Evolutionary conservation across 1,140 invertebrate genomes (phyloP).

Genomic region (Xylocopa sonorina): DNA sequence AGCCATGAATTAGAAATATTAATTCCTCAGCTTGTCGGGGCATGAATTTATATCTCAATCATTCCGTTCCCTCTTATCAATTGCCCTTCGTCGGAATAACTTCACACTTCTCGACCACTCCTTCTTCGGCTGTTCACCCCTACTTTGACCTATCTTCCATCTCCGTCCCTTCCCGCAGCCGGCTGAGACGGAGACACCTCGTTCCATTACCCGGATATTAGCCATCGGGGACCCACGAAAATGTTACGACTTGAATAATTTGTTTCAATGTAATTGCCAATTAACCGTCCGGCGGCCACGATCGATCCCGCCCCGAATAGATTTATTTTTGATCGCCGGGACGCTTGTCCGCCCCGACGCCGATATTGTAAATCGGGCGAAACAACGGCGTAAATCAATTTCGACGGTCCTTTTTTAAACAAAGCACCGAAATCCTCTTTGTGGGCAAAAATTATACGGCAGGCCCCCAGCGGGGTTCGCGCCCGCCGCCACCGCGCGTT

Average conservation of each 20-base stretch:
- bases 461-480: too few species aligned
- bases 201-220: conserved; percentile 81
- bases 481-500: not conserved
- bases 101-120: conserved; percentile 61
- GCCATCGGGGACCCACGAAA: conserved; percentile 80
- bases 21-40: conserved; percentile 63
- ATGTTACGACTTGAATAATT: conserved; percentile 82
- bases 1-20: conserved; percentile 18
- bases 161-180: conserved; percentile 60
- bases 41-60: conserved; percentile 75
- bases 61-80: conserved; percentile 78
- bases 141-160: conserved; percentile 53
- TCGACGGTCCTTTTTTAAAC: not conserved
- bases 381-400: not conserved
- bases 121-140: conserved; percentile 52
- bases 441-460: not conserved
- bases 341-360: not conserved
- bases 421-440: not conserved
- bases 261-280: conserved; percentile 80
- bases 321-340: conserved; percentile 76
- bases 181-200: conserved; percentile 69
- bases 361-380: not conserved
- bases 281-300: conserved; percentile 67
- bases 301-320: conserved; percentile 22
- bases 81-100: conserved; percentile 69